These are phyloP conservation scores for Aphelenchoides bicaudatus DNA, from an alignment of 2,888 invertebrate genomes.

Conservation along the genomic window DNA sequence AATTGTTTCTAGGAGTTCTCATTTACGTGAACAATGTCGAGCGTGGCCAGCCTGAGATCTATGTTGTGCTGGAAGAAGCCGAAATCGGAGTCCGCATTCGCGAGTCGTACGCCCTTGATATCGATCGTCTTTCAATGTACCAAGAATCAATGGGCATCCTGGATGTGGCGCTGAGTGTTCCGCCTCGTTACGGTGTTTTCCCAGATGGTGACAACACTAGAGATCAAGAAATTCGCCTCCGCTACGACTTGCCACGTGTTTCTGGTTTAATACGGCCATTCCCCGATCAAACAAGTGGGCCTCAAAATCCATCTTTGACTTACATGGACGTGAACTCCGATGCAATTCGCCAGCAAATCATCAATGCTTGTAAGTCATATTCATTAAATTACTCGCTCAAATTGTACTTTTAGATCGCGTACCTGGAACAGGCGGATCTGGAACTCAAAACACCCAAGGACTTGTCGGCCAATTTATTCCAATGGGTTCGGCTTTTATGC, in stretches of 20 bases:
- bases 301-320: constrained; percentile 42
- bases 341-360: constrained; percentile 52
- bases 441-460: constrained; percentile 27
- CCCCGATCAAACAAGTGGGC: constrained; percentile 52
- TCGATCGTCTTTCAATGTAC: constrained; percentile 51
- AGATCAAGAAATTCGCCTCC: constrained; percentile 45
- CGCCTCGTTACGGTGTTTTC: constrained; percentile 53
- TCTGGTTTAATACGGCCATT: constrained; percentile 56
- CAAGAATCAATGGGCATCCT: constrained; percentile 58
- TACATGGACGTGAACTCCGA: constrained; percentile 56
- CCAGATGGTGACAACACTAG: constrained; percentile 58
- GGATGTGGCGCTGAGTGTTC: constrained; percentile 50
- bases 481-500: no score
- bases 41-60: constrained; percentile 58
- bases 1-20: constrained; percentile 40
- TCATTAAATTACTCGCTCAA: background rate
- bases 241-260: constrained; percentile 52
- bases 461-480: constrained; percentile 43
- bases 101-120: constrained; percentile 54
- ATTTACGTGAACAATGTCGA: constrained; percentile 59
- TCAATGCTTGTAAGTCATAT: constrained; percentile 41
- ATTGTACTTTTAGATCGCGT: constrained; percentile 31
- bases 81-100: constrained; percentile 57
- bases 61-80: constrained; percentile 57
- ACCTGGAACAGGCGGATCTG: constrained; percentile 37